These are phyloP conservation scores for Gymnodraco acuticeps DNA, from an alignment of 2,797 vertebrate genomes.

Conservation along the genomic window DNA sequence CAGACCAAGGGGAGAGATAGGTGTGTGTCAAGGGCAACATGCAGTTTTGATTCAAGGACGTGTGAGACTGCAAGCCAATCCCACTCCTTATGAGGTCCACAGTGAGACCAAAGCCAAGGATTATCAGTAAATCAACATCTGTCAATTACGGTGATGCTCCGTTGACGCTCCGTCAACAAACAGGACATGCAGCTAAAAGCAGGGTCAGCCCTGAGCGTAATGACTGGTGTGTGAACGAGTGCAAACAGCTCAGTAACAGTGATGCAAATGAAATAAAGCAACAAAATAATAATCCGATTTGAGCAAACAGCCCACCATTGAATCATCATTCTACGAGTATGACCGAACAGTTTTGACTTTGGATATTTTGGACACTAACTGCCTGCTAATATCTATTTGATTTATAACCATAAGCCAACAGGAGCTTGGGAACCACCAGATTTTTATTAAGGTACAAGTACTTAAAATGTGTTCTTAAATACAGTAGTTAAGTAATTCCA, in stretches of 20 bases:
- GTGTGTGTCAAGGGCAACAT: conserved; percentile 77
- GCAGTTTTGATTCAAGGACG: conserved; percentile 77
- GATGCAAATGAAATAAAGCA: not conserved
- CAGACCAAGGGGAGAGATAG: conserved; percentile 12
- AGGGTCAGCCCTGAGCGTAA: conserved; percentile 28
- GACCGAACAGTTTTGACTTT: conserved; percentile 1
- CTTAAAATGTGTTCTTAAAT: not conserved
- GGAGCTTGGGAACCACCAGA: not conserved
- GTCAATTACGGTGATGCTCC: conserved; percentile 46
- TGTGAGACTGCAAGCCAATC: conserved; percentile 55
- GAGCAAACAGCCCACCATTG: not conserved
- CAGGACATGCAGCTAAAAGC: conserved; percentile 27
- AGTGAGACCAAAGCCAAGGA: conserved; percentile 61
- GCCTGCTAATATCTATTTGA: not conserved
- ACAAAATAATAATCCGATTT: conserved; percentile 1
- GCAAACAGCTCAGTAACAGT: conserved; percentile 9
- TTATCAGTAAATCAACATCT: conserved; percentile 71
- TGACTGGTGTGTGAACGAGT: conserved; percentile 22
- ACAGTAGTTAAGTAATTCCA: not conserved
- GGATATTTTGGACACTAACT: not conserved
- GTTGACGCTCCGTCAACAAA: conserved; percentile 56
- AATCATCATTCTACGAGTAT: not conserved
- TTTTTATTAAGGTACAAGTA: not conserved
- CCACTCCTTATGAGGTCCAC: conserved; percentile 46
- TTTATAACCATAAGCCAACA: not conserved